Evolutionary conservation across 2,113 vertebrate genomes (phyloP).

Genomic region (Albula goreensis): DNA sequence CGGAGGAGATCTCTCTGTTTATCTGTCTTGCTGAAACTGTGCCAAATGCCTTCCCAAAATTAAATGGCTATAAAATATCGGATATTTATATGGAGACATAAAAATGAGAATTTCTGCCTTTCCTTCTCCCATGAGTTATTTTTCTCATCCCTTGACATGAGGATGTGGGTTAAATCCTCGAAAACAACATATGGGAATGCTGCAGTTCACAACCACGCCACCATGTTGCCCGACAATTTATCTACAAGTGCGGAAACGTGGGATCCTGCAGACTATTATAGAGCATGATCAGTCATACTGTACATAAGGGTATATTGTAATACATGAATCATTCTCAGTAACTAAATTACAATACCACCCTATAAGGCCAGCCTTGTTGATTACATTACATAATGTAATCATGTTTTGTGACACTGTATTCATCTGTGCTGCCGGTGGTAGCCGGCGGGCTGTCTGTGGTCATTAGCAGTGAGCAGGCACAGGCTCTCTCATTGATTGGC

Average conservation of each 20-base stretch:
- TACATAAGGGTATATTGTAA: background rate
- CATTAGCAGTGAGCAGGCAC: background rate
- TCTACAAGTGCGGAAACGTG: background rate
- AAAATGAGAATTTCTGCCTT: conserved; percentile 18
- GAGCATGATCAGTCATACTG: background rate
- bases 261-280: background rate
- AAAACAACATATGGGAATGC: background rate
- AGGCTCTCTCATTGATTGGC: background rate
- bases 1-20: too few species aligned
- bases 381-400: background rate
- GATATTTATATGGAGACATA: conserved; percentile 27
- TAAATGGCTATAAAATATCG: conserved; percentile 24
- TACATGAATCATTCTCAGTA: background rate
- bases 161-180: conserved; percentile 41
- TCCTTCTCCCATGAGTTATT: conserved; percentile 12
- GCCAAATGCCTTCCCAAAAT: conserved; percentile 24
- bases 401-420: conserved; percentile 13
- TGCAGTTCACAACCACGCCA: background rate
- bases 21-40: too few species aligned
- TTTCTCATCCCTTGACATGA: conserved; percentile 44
- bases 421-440: background rate
- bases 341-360: conserved; percentile 1
- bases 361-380: background rate
- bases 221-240: background rate
- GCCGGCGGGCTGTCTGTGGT: background rate